Conservation (phyloP, 2,888 invertebrate genomes). For the Cephus sareptanus region DNA sequence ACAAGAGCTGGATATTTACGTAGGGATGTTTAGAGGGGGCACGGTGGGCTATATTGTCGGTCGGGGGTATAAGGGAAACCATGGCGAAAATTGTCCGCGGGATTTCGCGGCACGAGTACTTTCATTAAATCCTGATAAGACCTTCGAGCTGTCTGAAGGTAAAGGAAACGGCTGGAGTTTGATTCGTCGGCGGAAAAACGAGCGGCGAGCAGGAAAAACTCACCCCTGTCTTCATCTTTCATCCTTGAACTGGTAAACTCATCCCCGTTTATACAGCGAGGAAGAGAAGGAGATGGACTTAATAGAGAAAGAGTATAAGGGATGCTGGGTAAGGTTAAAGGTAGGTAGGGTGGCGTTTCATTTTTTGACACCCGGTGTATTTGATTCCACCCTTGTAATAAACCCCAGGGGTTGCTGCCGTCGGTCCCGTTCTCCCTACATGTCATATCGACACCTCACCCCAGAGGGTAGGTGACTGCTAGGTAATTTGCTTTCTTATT, state of each 20-base stretch:
- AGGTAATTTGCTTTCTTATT: conserved; percentile 64
- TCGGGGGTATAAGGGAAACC: not conserved
- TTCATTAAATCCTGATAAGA: not conserved
- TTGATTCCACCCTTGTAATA: conserved; percentile 66
- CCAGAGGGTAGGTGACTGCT: conserved; percentile 48
- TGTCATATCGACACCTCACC: conserved; percentile 66
- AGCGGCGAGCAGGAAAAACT: not conserved
- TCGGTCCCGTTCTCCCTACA: conserved; percentile 48
- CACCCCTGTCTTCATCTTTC: not conserved
- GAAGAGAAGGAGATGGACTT: not conserved
- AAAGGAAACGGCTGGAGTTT: not conserved
- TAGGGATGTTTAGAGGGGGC: not conserved
- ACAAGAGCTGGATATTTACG: not conserved
- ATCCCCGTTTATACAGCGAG: not conserved
- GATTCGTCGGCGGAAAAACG: not conserved
- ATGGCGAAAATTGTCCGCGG: not conserved
- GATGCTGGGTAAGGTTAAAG: not conserved
- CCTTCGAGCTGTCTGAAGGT: not conserved
- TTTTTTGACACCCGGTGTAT: conserved; percentile 67
- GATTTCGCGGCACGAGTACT: not conserved
- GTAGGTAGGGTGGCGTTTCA: conserved; percentile 54
- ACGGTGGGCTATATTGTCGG: not conserved
- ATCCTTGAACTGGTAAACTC: not conserved
- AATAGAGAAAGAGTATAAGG: not conserved
- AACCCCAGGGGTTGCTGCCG: conserved; percentile 57